These are phyloP conservation scores for Neoaliturus tenellus DNA, from an alignment of 2,888 invertebrate genomes.

Conservation along the genomic window DNA sequence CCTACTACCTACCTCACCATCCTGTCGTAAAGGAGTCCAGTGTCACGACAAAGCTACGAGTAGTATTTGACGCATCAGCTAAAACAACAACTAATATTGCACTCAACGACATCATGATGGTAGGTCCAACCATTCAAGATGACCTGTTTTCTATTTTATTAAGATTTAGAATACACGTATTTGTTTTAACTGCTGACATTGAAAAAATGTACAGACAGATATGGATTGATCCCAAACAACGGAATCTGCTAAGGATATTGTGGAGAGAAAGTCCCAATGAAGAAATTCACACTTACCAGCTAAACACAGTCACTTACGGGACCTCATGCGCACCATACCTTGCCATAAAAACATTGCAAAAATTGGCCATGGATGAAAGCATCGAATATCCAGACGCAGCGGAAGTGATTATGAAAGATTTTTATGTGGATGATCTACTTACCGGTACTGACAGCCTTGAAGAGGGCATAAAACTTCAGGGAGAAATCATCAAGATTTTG, in stretches of 20 bases:
- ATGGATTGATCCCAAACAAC: conserved; percentile 58
- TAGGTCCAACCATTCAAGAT: conserved; percentile 69
- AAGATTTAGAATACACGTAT: conserved; percentile 66
- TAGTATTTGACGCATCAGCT: conserved; percentile 69
- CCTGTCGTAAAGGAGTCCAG: conserved; percentile 68
- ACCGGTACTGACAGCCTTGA: not conserved
- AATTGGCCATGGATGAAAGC: not conserved
- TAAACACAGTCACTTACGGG: conserved; percentile 69
- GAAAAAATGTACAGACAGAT: conserved; percentile 70
- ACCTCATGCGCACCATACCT: conserved; percentile 63
- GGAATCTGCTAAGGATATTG: not conserved
- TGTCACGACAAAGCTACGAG: conserved; percentile 68
- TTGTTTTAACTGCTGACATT: conserved; percentile 69
- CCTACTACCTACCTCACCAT: conserved; percentile 69
- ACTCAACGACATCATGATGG: not conserved
- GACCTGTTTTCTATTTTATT: conserved; percentile 68
- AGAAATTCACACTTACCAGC: too few species aligned
- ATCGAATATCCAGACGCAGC: not conserved
- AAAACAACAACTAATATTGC: conserved; percentile 54
- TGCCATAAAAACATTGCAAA: not conserved
- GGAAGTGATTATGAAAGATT: not conserved
- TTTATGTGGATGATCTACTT: not conserved
- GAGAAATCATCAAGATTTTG: not conserved
- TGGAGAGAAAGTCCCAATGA: not conserved
- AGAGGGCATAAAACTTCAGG: not conserved